Percentiles rank a stretch among this genome's conserved stretches.
Conservation (phyloP, 1,140 invertebrate species). For the Drosophila parabipectinata region DNA sequence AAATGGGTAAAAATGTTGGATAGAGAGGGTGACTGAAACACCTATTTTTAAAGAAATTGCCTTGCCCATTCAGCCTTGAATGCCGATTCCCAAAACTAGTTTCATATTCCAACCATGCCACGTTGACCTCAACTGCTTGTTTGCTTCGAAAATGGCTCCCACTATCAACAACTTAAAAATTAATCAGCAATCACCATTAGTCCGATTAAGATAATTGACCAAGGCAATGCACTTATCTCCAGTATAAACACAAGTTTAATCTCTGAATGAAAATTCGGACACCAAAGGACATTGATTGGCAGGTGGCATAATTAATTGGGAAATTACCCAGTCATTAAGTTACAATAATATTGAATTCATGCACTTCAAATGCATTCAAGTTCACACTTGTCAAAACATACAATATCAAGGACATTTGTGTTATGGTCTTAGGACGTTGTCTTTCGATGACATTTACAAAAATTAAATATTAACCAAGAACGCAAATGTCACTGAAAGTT, state of each 20-base stretch:
- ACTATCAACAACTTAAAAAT: conserved; percentile 13
- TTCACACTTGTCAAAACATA: neutral
- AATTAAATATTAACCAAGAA: conserved; percentile 1
- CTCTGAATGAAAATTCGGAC: neutral
- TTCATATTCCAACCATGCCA: conserved; percentile 1
- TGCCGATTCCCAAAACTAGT: neutral
- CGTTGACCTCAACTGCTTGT: neutral
- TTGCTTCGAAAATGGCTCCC: neutral
- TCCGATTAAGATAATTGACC: conserved; percentile 17
- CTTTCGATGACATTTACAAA: neutral
- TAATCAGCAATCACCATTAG: conserved; percentile 29
- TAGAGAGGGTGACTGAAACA: neutral
- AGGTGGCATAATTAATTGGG: conserved; percentile 31
- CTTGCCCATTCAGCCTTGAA: neutral
- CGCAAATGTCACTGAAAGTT: conserved; percentile 1
- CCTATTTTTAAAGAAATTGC: neutral
- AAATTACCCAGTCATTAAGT: neutral
- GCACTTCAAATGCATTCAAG: neutral
- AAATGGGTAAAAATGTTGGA: too few species aligned
- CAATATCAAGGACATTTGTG: conserved; percentile 9
- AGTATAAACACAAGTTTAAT: neutral
- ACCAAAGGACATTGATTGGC: neutral
- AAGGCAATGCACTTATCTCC: conserved; percentile 5
- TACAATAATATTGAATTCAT: neutral
- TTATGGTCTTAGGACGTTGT: neutral